Evolutionary conservation across 2,113 vertebrate species (phyloP).

Genomic region (Uria lomvia): DNA sequence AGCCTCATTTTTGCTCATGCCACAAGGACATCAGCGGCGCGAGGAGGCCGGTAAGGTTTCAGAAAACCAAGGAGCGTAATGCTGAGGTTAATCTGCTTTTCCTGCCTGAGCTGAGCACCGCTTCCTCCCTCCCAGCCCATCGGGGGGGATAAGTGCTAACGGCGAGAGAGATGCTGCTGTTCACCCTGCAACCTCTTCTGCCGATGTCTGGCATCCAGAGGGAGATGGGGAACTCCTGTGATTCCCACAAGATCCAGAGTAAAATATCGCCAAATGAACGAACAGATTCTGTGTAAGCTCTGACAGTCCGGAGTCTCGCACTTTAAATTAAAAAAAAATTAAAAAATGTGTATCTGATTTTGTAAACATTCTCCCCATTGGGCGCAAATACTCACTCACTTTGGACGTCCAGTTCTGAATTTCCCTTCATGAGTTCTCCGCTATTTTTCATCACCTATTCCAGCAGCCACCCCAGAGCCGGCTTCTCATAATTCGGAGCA

Average conservation of each 20-base stretch:
- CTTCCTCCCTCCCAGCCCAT: background rate
- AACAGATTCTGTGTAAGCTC: background rate
- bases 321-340: background rate
- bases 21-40: background rate
- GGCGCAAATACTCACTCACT: background rate
- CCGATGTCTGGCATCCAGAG: background rate
- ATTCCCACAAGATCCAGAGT: background rate
- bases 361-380: background rate
- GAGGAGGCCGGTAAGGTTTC: background rate
- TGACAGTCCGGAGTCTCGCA: background rate
- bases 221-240: background rate
- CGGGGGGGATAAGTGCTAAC: accelerated
- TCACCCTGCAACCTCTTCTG: background rate
- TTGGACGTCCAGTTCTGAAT: background rate
- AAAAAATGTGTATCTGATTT: background rate
- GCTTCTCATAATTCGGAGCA: background rate
- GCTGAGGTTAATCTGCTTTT: background rate
- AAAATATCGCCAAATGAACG: background rate
- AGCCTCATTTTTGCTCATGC: background rate
- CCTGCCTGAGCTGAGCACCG: background rate
- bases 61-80: background rate
- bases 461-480: background rate
- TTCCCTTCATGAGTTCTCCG: background rate
- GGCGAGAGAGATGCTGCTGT: background rate
- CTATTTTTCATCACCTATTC: background rate